A percentile compares a stretch with the other conserved stretches of the same genome.
Evolutionary conservation across 2,888 invertebrate species (phyloP).

Genomic region (Agyllia agylla): DNA sequence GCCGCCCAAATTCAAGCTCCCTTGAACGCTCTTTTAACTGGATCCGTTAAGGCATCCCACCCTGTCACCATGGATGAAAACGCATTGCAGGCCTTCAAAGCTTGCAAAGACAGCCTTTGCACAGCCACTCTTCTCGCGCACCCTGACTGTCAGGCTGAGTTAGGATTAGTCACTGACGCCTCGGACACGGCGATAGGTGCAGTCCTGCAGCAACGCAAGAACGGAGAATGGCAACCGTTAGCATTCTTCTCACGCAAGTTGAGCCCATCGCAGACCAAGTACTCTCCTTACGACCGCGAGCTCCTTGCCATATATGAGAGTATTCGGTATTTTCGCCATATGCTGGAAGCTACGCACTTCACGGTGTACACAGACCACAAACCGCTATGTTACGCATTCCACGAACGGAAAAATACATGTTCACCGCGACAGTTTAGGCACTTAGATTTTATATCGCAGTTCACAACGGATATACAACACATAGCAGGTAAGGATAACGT

Average conservation of each 20-base stretch:
- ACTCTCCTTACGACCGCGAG: not conserved
- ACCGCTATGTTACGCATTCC: not conserved
- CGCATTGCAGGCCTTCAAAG: not conserved
- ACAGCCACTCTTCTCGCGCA: not conserved
- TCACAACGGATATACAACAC: not conserved
- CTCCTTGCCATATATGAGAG: not conserved
- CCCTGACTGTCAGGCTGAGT: not conserved
- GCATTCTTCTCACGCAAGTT: not conserved
- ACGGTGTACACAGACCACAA: not conserved
- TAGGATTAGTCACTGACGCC: not conserved
- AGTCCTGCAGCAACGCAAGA: not conserved
- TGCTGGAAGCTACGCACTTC: not conserved
- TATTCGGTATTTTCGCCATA: not conserved
- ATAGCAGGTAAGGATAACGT: not conserved
- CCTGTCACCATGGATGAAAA: not conserved
- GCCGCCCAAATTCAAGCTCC: not conserved
- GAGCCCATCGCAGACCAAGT: not conserved
- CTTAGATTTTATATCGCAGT: not conserved
- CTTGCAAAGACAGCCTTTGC: not conserved
- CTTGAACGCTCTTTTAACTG: not conserved
- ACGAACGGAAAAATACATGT: not conserved
- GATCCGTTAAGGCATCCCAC: not conserved
- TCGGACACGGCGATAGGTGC: not conserved
- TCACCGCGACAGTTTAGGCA: not conserved
- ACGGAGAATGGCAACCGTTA: not conserved